Conservation (phyloP, 2,797 vertebrate genomes). For the Alcedo quadribrachys region DNA sequence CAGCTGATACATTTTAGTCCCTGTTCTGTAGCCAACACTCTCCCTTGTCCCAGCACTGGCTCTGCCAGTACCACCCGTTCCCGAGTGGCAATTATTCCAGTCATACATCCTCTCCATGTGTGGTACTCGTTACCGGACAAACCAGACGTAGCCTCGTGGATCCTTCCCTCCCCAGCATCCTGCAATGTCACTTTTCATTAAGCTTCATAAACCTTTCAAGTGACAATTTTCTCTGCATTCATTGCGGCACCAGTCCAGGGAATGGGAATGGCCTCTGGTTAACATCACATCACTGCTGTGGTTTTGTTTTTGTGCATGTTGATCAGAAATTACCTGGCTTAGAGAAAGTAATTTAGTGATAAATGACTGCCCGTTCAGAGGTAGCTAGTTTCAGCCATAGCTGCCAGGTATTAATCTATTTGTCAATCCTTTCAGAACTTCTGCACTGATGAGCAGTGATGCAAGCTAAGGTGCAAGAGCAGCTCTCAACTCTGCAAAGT, state of each 20-base stretch:
- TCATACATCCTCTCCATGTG: background rate
- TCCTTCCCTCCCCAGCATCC: slow-evolving; percentile 42
- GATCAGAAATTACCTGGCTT: slow-evolving; percentile 78
- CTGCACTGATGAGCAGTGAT: slow-evolving; percentile 1
- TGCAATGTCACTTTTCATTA: slow-evolving; percentile 67
- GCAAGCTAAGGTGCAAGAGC: background rate
- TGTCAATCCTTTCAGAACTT: slow-evolving; percentile 69
- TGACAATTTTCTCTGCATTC: slow-evolving; percentile 68
- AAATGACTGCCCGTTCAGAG: slow-evolving; percentile 75
- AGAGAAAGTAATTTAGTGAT: slow-evolving; percentile 79
- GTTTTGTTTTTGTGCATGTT: slow-evolving; percentile 65
- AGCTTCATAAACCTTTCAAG: slow-evolving; percentile 64
- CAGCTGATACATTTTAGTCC: background rate
- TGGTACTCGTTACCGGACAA: slow-evolving; percentile 16
- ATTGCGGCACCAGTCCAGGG: slow-evolving; percentile 10
- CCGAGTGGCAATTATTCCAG: slow-evolving; percentile 3
- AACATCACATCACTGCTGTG: slow-evolving; percentile 34
- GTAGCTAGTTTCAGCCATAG: slow-evolving; percentile 67
- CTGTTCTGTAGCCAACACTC: background rate
- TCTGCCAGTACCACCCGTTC: background rate
- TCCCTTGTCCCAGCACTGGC: background rate
- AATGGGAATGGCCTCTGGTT: slow-evolving; percentile 66
- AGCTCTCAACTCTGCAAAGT: slow-evolving; percentile 50
- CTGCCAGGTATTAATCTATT: slow-evolving; percentile 75
- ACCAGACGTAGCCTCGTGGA: slow-evolving; percentile 25